Evolutionary conservation across 2,888 invertebrate species (phyloP).

Genomic region (Lymantria dispar): DNA sequence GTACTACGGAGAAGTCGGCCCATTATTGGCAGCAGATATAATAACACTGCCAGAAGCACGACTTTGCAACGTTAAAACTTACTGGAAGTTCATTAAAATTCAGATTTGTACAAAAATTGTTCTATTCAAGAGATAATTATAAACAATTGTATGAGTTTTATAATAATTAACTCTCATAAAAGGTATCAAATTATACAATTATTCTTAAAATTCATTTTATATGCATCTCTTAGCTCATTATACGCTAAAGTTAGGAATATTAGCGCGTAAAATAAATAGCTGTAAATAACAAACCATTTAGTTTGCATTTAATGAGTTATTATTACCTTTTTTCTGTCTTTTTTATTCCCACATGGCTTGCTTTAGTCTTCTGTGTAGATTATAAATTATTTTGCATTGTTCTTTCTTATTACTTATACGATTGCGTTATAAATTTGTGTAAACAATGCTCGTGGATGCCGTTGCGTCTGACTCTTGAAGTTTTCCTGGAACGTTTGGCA

Average conservation of each 20-base stretch:
- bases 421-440: slow-evolving; percentile 28
- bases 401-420: slow-evolving; percentile 16
- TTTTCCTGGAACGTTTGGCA: slow-evolving; percentile 34
- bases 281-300: slow-evolving; percentile 1
- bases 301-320: slow-evolving; percentile 6
- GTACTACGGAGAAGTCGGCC: no score
- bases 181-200: not conserved
- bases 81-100: no score
- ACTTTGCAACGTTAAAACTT: no score
- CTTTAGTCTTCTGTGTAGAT: slow-evolving; percentile 25
- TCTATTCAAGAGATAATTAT: no score
- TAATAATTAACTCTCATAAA: not conserved
- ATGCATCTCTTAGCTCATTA: not conserved
- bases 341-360: slow-evolving; percentile 9
- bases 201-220: not conserved
- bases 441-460: slow-evolving; percentile 32
- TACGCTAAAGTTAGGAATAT: not conserved
- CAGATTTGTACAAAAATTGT: not conserved
- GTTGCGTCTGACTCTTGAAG: slow-evolving; percentile 15
- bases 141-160: no score
- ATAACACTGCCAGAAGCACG: no score
- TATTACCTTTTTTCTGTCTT: not conserved
- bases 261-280: not conserved
- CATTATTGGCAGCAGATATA: no score
- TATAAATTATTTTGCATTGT: slow-evolving; percentile 26